A percentile compares a stretch with the other conserved stretches of the same genome.
Evolutionary conservation across 2,888 invertebrate species (phyloP).

Genomic region (Caenorhabditis imperialis): DNA sequence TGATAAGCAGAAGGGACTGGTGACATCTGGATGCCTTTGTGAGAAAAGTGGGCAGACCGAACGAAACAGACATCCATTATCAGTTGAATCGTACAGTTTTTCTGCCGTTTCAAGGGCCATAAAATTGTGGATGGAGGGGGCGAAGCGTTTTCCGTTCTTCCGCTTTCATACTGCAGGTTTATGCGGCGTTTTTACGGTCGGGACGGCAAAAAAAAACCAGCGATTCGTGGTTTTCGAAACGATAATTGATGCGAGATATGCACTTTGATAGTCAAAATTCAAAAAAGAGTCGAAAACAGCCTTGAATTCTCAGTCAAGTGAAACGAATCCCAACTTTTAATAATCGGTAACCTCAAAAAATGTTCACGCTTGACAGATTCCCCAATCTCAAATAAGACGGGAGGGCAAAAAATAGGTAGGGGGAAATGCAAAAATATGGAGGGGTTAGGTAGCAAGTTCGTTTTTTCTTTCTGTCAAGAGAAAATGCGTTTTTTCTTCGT

Average conservation of each 20-base stretch:
- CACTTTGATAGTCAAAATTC: constrained; percentile 4
- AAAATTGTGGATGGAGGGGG: too few species aligned
- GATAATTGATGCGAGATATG: not conserved
- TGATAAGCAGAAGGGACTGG: constrained; percentile 17
- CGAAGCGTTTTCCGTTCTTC: constrained; percentile 1
- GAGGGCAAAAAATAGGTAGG: constrained; percentile 1
- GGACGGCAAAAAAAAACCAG: too few species aligned
- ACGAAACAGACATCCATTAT: constrained; percentile 24
- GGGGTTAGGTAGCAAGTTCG: constrained; percentile 44
- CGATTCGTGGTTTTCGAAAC: too few species aligned
- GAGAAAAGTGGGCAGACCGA: constrained; percentile 35
- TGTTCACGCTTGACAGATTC: constrained; percentile 37
- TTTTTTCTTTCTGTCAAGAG: constrained; percentile 26
- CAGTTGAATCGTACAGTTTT: constrained; percentile 2
- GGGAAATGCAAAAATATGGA: constrained; percentile 35
- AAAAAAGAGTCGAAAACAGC: constrained; percentile 6
- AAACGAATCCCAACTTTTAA: constrained; percentile 1
- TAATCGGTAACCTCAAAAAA: too few species aligned
- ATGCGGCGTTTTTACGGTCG: too few species aligned
- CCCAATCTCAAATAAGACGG: constrained; percentile 27
- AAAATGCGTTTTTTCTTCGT: constrained; percentile 27
- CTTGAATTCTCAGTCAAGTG: constrained; percentile 34
- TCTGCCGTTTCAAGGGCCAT: constrained; percentile 4
- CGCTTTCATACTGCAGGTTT: constrained; percentile 4
- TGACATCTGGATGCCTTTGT: constrained; percentile 26